phyloP scores from a whole-genome alignment of 1,140 invertebrate genomes.

The Conus betulinus region DNA sequence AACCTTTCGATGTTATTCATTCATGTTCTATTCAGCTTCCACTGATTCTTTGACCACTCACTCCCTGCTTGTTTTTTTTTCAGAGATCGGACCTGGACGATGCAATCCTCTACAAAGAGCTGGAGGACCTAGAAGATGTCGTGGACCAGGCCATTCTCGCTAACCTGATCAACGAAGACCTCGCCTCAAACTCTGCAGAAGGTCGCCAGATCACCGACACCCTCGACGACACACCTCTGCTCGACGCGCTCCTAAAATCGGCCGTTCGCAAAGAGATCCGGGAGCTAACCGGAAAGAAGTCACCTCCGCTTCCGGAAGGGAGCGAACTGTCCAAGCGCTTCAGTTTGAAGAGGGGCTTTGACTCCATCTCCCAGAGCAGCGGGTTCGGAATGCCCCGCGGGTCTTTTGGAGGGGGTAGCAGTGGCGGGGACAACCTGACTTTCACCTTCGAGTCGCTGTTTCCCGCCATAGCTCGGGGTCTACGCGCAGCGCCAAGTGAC shows the following conservation, averaged over 20 bases:
- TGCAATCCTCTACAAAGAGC: neutral
- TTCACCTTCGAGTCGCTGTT: constrained; percentile 32
- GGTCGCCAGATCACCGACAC: neutral
- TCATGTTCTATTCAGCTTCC: too few relatives aligned
- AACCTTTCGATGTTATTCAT: too few relatives aligned
- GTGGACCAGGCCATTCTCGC: neutral
- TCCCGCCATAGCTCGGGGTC: constrained; percentile 22
- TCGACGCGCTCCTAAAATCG: neutral
- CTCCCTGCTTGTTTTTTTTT: neutral
- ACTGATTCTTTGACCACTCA: too few relatives aligned
- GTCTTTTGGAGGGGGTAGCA: neutral
- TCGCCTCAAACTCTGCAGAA: neutral
- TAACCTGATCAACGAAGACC: neutral
- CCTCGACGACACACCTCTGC: neutral
- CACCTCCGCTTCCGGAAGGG: neutral
- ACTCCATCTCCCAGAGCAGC: neutral
- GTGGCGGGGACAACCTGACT: neutral
- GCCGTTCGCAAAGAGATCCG: neutral
- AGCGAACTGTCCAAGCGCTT: neutral
- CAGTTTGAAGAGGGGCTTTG: neutral
- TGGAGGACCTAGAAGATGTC: neutral
- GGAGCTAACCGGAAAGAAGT: neutral
- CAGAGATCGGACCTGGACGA: neutral
- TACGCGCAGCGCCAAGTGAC: neutral
- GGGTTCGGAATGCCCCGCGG: constrained; percentile 5